A percentile compares a stretch with the other conserved stretches of the same genome.
These are phyloP conservation scores for Calcarius ornatus DNA, from an alignment of 2,113 vertebrate genomes.

Conservation along the genomic window DNA sequence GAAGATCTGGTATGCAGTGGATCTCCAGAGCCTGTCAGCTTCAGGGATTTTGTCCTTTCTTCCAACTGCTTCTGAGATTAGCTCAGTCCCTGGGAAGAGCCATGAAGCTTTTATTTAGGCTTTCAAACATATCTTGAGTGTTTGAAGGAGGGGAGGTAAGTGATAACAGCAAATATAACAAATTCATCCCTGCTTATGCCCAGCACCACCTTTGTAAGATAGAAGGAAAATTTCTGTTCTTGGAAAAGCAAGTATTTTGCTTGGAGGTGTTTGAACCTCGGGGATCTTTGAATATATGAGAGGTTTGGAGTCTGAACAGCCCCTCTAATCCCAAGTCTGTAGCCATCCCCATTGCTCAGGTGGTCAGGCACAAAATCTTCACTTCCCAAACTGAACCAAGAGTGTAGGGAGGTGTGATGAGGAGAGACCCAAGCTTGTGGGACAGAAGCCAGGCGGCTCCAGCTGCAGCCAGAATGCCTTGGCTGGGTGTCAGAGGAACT, in stretches of 20 bases:
- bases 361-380: not conserved
- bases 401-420: not conserved
- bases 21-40: not conserved
- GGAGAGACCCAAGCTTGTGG: constrained; percentile 25
- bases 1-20: not conserved
- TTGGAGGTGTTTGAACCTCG: not conserved
- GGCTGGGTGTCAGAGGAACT: constrained; percentile 22
- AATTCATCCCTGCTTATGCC: not conserved
- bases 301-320: not conserved
- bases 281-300: rapidly evolving
- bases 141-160: not conserved
- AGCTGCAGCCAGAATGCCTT: constrained; percentile 33
- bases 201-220: not conserved
- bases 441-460: constrained; percentile 15
- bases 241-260: not conserved
- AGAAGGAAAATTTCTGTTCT: not conserved
- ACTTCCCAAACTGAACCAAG: not conserved
- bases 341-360: not conserved
- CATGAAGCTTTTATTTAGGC: not conserved
- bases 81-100: not conserved
- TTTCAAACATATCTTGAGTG: not conserved
- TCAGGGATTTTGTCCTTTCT: not conserved
- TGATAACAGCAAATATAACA: not conserved
- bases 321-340: not conserved
- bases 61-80: not conserved